These are phyloP conservation scores for Cacoxenus indagator DNA, from an alignment of 2,888 invertebrate genomes.

Conservation along the genomic window DNA sequence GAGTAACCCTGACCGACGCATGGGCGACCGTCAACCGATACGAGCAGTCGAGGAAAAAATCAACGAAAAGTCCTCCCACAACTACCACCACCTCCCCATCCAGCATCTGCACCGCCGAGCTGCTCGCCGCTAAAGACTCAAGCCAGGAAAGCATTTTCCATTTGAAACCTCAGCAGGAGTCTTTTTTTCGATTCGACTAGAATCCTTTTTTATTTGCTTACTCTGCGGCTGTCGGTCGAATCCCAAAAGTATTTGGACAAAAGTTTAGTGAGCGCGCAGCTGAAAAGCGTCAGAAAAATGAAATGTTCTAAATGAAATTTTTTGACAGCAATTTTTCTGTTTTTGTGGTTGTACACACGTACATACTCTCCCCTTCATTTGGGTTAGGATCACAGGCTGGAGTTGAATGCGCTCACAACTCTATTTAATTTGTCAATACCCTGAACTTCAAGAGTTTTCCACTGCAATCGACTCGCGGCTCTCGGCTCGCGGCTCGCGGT, in stretches of 20 bases:
- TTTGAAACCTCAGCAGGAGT: constrained; percentile 39
- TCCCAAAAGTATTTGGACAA: constrained; percentile 27
- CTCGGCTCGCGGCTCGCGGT: no score
- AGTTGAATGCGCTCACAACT: background rate
- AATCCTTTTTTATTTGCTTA: background rate
- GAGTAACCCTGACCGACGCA: constrained; percentile 34
- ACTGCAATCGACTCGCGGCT: no score
- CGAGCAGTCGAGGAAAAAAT: background rate
- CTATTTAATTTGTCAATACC: background rate
- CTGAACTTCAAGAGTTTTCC: background rate
- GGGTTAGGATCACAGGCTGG: background rate
- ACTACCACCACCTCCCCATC: constrained; percentile 23
- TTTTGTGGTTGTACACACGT: background rate
- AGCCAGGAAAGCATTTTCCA: no score
- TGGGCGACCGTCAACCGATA: no score
- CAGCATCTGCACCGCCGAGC: no score
- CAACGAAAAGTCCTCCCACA: constrained; percentile 3
- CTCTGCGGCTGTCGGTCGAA: constrained; percentile 19
- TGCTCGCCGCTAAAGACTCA: no score
- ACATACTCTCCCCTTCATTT: background rate
- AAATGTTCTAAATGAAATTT: constrained; percentile 37
- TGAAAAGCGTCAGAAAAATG: constrained; percentile 40
- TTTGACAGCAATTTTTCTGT: constrained; percentile 22
- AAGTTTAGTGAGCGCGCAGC: constrained; percentile 36
- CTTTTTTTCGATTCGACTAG: background rate